Base-by-base conservation (phyloP, 2,113 vertebrate species). In the Myanophis thanlyinensis region DNA sequence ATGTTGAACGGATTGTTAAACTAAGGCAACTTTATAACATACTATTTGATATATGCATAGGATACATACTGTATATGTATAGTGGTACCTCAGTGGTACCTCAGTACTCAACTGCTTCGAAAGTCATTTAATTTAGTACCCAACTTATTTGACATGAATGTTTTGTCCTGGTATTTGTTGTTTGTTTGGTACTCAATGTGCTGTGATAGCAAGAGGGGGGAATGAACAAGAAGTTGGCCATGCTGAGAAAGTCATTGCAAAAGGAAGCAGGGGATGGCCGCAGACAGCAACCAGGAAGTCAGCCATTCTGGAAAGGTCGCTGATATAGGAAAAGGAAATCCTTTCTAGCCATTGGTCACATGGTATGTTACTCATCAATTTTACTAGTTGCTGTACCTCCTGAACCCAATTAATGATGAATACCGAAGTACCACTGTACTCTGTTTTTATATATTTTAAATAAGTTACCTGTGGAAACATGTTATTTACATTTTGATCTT, bases 21-120 rank as follows among this genome's bases (percentile, higher is more conserved):
- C 94, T 80, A 84, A 62, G 89, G 59, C 47, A 90, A 51, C 89
- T 48, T 89, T 46, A 35, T 59, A 89, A n/a, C 27, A 87, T 35
- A 67, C 27, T 67, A 89, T 20, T 30, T 20, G 18, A n/a, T 89
- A 89, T 30, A 89, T 67, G 86, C 20, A 11, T 40, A 53, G 22
- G 87, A 67, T 73, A 35, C 30, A 51, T 11, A 59, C 30, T 48
- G 27, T 22, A 10, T 23, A 11, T 40, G 13, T 18, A 67, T 13
- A 67, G 30, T 67, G 30, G 59, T 62, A n/a, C 59, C 59, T 62
- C n/a, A 67, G 30, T 67, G 30, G 59, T 62, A n/a, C 59, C 59
- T 62, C 27, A 8, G 13, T 67, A 67, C 2, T 67, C 62, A 67
- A 35, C 30, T 67, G 30, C 30, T 67, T 67, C 62, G 35, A 67